These are phyloP conservation scores for Sardinella longiceps DNA, from an alignment of 2,797 vertebrate species.

Conservation along the genomic window DNA sequence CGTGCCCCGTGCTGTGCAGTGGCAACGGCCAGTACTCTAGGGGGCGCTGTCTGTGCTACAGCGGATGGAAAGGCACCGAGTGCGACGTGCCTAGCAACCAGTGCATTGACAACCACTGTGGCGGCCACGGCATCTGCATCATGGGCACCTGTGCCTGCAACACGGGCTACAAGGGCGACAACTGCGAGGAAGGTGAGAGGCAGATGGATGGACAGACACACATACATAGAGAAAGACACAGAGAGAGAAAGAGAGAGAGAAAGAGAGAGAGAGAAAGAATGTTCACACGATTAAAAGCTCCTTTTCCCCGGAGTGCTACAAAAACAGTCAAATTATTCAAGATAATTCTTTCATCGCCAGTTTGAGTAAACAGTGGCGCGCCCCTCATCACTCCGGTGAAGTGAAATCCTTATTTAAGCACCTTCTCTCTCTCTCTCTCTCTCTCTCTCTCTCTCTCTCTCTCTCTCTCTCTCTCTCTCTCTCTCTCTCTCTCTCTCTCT, in stretches of 20 bases:
- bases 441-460: no score
- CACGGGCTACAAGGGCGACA: slow-evolving; percentile 94
- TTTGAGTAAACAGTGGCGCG: neutral
- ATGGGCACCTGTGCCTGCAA: slow-evolving; percentile 95
- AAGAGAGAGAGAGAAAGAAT: no score
- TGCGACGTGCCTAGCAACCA: slow-evolving; percentile 92
- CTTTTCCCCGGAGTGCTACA: neutral
- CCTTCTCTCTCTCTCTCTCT: no score
- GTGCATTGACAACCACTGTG: slow-evolving; percentile 94
- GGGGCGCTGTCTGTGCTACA: slow-evolving; percentile 96
- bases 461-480: no score
- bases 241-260: neutral
- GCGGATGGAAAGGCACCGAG: slow-evolving; percentile 97
- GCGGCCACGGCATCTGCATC: slow-evolving; percentile 93
- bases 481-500: no score
- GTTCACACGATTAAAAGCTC: neutral
- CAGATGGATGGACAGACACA: neutral
- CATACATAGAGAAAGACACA: neutral
- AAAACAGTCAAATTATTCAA: neutral
- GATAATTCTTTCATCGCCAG: neutral
- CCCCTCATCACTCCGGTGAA: neutral
- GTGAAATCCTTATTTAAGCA: neutral
- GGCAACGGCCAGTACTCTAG: slow-evolving; percentile 97
- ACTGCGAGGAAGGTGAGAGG: slow-evolving; percentile 93
- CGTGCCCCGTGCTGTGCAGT: slow-evolving; percentile 94